These are phyloP conservation scores for Melanotus villosus DNA, from an alignment of 2,888 invertebrate genomes.

Conservation along the genomic window DNA sequence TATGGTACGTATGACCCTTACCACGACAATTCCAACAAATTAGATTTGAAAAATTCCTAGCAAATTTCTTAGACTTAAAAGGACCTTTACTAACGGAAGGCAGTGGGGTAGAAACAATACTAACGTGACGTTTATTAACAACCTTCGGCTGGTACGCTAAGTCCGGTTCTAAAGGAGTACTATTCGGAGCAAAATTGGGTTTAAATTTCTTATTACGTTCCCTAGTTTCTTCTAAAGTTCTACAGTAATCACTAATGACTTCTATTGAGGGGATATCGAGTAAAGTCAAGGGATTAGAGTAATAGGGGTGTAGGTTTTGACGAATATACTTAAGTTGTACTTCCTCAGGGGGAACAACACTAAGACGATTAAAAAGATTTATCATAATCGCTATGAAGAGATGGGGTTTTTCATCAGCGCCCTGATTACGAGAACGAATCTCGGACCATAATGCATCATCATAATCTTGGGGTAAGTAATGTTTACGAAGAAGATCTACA, in stretches of 20 bases:
- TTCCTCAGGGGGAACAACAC: slow-evolving; percentile 26
- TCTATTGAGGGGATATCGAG: slow-evolving; percentile 18
- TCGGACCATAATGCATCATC: slow-evolving; percentile 46
- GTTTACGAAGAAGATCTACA: slow-evolving; percentile 15
- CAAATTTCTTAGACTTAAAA: too few species aligned
- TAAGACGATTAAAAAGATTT: slow-evolving; percentile 41
- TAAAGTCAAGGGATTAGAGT: slow-evolving; percentile 24
- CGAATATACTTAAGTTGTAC: slow-evolving; percentile 39
- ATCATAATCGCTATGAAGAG: slow-evolving; percentile 47
- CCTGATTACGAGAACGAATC: slow-evolving; percentile 43
- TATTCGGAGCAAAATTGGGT: slow-evolving; percentile 1
- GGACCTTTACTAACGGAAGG: too few species aligned
- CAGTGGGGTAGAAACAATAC: too few species aligned
- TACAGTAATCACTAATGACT: slow-evolving; percentile 24
- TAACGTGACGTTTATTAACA: too few species aligned
- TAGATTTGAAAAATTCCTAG: too few species aligned
- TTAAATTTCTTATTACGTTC: slow-evolving; percentile 7
- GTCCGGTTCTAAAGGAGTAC: slow-evolving; percentile 9
- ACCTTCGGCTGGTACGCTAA: slow-evolving; percentile 2
- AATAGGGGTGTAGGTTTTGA: slow-evolving; percentile 39
- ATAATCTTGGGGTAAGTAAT: slow-evolving; percentile 48
- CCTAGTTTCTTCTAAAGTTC: slow-evolving; percentile 38
- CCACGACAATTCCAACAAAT: not conserved
- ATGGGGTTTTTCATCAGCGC: slow-evolving; percentile 40
- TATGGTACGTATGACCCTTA: not conserved